phyloP scores from a whole-genome alignment of 1,140 invertebrate species.

The Procambarus virginalis region DNA sequence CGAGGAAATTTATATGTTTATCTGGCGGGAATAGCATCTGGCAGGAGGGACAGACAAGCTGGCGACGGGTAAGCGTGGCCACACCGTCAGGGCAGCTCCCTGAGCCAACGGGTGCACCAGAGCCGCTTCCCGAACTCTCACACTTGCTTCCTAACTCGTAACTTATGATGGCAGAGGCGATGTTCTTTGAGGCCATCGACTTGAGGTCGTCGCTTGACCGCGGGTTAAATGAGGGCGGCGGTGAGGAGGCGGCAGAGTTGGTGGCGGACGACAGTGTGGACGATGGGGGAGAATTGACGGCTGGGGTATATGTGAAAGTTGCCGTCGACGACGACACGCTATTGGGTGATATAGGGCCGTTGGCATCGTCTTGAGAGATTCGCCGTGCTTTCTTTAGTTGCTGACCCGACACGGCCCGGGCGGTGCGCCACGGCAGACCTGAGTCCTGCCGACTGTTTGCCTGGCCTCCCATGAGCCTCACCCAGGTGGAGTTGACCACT shows the following conservation, averaged over 20 bases:
- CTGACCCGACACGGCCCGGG: constrained; percentile 59
- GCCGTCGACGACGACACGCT: constrained; percentile 54
- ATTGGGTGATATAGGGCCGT: constrained; percentile 9
- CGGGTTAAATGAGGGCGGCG: constrained; percentile 23
- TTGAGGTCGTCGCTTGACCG: constrained; percentile 50
- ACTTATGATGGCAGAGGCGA: constrained; percentile 68
- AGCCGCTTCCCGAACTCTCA: background rate
- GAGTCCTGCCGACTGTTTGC: constrained; percentile 49
- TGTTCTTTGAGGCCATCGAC: constrained; percentile 68
- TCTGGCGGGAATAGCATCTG: constrained; percentile 71
- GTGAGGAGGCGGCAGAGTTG: constrained; percentile 55
- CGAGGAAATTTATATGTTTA: constrained; percentile 71
- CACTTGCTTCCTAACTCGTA: constrained; percentile 64
- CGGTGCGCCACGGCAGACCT: constrained; percentile 59
- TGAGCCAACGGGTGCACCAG: background rate
- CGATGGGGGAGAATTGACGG: constrained; percentile 63
- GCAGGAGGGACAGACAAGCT: constrained; percentile 72
- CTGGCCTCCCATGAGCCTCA: constrained; percentile 56
- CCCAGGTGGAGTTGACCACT: constrained; percentile 67
- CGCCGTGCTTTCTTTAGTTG: constrained; percentile 51
- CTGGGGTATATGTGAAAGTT: constrained; percentile 62
- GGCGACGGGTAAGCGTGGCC: constrained; percentile 70
- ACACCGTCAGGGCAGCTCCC: constrained; percentile 63
- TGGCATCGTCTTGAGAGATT: constrained; percentile 47
- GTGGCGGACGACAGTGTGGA: constrained; percentile 60